Base-by-base conservation (phyloP, 2,888 invertebrate genomes). In the Phyto melanocephala region DNA sequence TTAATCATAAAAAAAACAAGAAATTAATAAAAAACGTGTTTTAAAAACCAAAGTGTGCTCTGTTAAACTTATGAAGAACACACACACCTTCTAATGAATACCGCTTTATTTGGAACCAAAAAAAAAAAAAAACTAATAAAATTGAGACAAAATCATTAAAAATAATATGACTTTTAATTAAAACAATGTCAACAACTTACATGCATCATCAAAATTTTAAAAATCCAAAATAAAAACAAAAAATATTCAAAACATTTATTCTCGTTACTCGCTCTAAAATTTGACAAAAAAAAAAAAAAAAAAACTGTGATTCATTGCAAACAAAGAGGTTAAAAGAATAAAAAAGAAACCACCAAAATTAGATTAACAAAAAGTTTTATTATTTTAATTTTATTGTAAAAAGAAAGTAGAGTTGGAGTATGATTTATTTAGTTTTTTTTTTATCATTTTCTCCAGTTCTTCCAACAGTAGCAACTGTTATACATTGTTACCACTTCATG, bases 171-270 rank as follows among this genome's bases (percentile, higher is more conserved):
- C 35, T 45, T 11, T 62, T 52, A 52, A 11, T 60, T 52, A n/a
- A 22, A 11, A 15, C 45, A 50, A 60, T n/a, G 28, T 17, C 56
- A 42, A 42, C 33, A 60, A 52, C 33, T 72, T 72, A 60, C 47
- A n/a, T n/a, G n/a, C n/a, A 60, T 72, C 52, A 52, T 79, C 65
- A 13, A 79, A 72, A 79, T 79, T 72, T 79, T 65, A n/a, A n/a
- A n/a, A n/a, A n/a, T n/a, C n/a, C n/a, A n/a, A n/a, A 17, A 54
- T 54, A 52, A 22, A 22, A 52, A 37, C 5, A 35, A 68, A 54
- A 68, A 45, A 45, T 42, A 47, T 70, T 47, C 6, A 22, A 54
- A 7, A 56, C 10, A 62, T 47, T 47, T 8, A 20, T 15, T 28
- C n/a, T n/a, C 22, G 35, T 33, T 33, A 4, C 15, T 45, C n/a